Evolutionary conservation across 2,797 vertebrate species (phyloP).

Genomic region (Sebastes steindachneri): DNA sequence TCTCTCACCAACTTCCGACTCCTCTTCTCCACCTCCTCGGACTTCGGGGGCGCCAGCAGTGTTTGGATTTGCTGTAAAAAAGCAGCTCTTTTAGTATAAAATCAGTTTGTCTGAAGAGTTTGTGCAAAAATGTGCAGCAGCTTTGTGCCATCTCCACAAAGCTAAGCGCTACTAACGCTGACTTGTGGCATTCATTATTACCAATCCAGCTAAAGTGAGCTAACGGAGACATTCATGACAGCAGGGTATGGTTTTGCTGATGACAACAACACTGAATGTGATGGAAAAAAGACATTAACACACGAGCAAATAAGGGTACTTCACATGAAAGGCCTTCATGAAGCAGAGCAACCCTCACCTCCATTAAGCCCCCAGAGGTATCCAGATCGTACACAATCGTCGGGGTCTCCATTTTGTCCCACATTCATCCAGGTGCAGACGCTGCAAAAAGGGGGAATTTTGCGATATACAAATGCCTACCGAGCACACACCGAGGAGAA

Average conservation of each 20-base stretch:
- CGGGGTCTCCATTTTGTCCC: constrained; percentile 99
- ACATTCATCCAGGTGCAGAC: constrained; percentile 89
- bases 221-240: not conserved
- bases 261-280: not conserved
- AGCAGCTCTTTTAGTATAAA: not conserved
- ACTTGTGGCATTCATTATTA: constrained; percentile 50
- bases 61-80: constrained; percentile 94
- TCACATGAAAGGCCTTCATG: constrained; percentile 21
- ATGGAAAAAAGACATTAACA: fast-evolving
- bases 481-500: not conserved
- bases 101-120: not conserved
- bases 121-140: not conserved
- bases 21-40: constrained; percentile 93
- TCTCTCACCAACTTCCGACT: constrained; percentile 93
- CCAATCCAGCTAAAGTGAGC: not conserved
- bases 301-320: not conserved
- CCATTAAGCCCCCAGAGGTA: constrained; percentile 98
- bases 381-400: constrained; percentile 99
- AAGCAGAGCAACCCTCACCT: constrained; percentile 83
- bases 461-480: not conserved
- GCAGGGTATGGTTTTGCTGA: fast-evolving
- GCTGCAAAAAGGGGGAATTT: constrained; percentile 18
- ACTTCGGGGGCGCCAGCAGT: constrained; percentile 95
- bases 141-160: not conserved
- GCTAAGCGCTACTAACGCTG: constrained; percentile 3